Base-by-base conservation (phyloP, 1,140 invertebrate species). In the Anadara kagoshimensis region DNA sequence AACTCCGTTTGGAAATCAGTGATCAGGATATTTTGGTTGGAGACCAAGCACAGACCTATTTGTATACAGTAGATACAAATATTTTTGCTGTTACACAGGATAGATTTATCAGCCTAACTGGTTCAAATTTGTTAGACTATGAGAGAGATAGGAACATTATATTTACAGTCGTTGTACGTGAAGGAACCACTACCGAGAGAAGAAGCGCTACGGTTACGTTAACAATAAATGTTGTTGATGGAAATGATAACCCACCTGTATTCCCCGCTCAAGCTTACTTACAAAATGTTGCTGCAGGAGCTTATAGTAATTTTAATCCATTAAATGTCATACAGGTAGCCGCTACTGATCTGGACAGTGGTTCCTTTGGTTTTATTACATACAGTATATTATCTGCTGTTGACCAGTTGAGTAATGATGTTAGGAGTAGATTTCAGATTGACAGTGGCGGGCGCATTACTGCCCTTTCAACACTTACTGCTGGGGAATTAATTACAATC, bases 301-400 rank as follows among this genome's bases (percentile, higher is more conserved):
- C 45, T 44, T 22, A 47, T 47, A 36, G 49, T 14, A 14, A 43
- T 26, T n/a, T 58, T 62, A 54, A 54, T 49, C 22, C 26, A 56
- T 70, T 70, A 41, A 45, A 68, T 4, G 45, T 51, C 10, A 56
- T 67, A 16, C 58, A 83, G 80, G 78, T 84, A 20, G 44, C 49
- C 49, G 82, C 82, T 2, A 78, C 70, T 51, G 82, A 84, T 72
- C 70, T 18, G 1, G 82, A 84, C 62, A 69, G 57, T n/a, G 82
- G 80, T 5, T 43, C 59, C 29, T 75, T 73, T 45, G 76, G 79
- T 8, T 8, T 41, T 18, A 61, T 84, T 5, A 74, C 69, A 10
- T 84, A 84, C 73, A 36, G 29, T 36, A 2, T 36, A 3, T 7
- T 36, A 2, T 36, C 29, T 36, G 22, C 56, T 18, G 77, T 84